Conservation (phyloP, 2,113 vertebrate genomes). For the Toxotes chatareus region DNA sequence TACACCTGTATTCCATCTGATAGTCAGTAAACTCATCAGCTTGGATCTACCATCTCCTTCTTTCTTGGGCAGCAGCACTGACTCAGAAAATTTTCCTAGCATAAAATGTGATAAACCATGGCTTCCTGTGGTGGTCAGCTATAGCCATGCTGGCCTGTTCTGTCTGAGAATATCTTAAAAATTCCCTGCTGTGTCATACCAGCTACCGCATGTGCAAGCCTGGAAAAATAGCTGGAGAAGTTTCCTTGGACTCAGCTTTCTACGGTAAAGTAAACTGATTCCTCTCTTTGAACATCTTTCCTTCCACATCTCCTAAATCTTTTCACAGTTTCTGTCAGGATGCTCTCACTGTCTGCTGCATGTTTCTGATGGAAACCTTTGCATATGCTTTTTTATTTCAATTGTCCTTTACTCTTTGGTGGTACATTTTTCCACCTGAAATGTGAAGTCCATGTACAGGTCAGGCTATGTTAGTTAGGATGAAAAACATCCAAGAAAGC, state of each 20-base stretch:
- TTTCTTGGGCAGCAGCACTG: neutral
- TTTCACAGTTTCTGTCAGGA: neutral
- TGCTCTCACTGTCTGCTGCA: constrained; percentile 14
- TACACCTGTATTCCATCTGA: neutral
- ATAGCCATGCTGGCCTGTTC: neutral
- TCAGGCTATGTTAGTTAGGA: neutral
- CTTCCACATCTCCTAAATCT: constrained; percentile 26
- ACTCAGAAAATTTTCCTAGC: neutral
- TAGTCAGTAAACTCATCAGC: neutral
- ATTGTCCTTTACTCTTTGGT: neutral
- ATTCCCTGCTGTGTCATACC: constrained; percentile 5
- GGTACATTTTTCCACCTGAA: neutral
- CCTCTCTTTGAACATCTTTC: constrained; percentile 8
- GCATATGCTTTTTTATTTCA: constrained; percentile 22
- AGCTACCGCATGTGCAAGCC: neutral
- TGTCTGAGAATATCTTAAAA: neutral
- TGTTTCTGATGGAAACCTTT: constrained; percentile 6
- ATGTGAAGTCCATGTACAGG: neutral
- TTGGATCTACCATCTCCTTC: neutral
- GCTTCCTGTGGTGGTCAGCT: constrained; percentile 4
- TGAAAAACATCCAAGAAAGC: constrained; percentile 1
- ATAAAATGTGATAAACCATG: neutral
- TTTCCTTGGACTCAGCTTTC: constrained; percentile 6
- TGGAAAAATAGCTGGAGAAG: constrained; percentile 23
- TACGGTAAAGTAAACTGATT: constrained; percentile 1